Percentiles rank a stretch among this genome's conserved stretches.
Evolutionary conservation across 2,113 vertebrate species (phyloP).

Genomic region (Pteruthius melanotis): DNA sequence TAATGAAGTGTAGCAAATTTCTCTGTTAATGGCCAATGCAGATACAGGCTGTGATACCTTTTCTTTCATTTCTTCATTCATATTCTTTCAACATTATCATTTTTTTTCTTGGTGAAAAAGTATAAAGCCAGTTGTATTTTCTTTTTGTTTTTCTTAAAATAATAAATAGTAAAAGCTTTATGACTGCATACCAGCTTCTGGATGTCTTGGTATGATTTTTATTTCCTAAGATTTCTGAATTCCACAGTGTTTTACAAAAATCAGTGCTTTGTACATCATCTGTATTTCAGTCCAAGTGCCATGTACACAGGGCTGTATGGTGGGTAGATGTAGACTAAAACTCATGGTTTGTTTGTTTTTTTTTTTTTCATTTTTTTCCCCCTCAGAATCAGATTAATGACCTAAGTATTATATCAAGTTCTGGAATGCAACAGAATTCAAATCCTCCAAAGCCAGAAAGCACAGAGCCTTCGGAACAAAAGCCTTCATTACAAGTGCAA

Average conservation of each 20-base stretch:
- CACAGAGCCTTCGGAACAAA: constrained; percentile 67
- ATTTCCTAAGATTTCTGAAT: background rate
- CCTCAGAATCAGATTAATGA: constrained; percentile 72
- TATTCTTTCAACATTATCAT: background rate
- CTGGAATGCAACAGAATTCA: constrained; percentile 65
- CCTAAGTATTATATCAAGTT: constrained; percentile 63
- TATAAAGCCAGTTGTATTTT: background rate
- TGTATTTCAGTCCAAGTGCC: background rate
- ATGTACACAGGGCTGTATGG: background rate
- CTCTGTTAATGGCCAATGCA: background rate
- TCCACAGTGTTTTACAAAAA: background rate
- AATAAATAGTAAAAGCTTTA: background rate
- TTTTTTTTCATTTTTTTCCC: background rate
- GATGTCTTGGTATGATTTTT: background rate
- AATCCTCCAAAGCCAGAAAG: constrained; percentile 66
- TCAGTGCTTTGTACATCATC: background rate
- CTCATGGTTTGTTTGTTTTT: no score
- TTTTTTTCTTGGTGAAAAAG: background rate
- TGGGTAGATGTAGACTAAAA: background rate
- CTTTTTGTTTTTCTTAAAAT: background rate
- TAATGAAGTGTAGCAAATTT: background rate
- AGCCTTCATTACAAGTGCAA: constrained; percentile 51
- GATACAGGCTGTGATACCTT: background rate
- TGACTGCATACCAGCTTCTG: background rate
- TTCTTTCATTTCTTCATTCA: background rate